Evolutionary conservation across 2,888 invertebrate genomes (phyloP), one percentile per base, ranked within the genome.

Genomic region (Amorpha juglandis): DNA sequence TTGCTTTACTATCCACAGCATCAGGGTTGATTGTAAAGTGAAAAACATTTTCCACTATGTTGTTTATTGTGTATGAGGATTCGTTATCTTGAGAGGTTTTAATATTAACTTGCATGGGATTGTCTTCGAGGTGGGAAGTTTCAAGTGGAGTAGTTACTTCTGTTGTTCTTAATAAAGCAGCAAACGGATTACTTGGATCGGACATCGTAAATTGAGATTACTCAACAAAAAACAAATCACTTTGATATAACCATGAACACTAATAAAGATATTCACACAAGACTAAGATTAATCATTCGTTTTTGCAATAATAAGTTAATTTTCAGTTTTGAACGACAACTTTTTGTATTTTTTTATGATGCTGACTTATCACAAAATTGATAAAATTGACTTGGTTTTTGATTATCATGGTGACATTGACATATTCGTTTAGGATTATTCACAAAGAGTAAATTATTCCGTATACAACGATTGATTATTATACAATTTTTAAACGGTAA

Each of bases 21-120:
- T 90, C 81, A 64, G 90, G 84, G 74, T 95, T 95, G 50, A 97
- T 90, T 6, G 97, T 96, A 73, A 97, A 94, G 68, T 95, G 94
- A 81, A 97, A 96, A 78, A 97, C 94, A 78, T 95, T 94, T 83
- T 97, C 96, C 42, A 96, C 94, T 63, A 96, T 86, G 70, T 84
- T 86, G 76, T 95, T 94, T 68, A 95, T 84, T 72, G 84, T 84
- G 76, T 84, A 81, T 66, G 78, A 71, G 70, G 88, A 84, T 73
- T 87, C 82, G 63, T 78, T 78, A 69, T 80, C 81, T 69, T 80
- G 74, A 14, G 81, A 73, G 65, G 81, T 79, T 69, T 84, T 86
- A 8, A 81, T 73, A 65, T 77, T 74, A 33, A 76, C 76, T 75
- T 82, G 79, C 69, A 85, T 64, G 14, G 76, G 64, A 68, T 72